Percentiles rank a stretch among this genome's conserved stretches.
Conservation (phyloP, 2,888 invertebrate genomes). For the Dolichomitus sp. region DNA sequence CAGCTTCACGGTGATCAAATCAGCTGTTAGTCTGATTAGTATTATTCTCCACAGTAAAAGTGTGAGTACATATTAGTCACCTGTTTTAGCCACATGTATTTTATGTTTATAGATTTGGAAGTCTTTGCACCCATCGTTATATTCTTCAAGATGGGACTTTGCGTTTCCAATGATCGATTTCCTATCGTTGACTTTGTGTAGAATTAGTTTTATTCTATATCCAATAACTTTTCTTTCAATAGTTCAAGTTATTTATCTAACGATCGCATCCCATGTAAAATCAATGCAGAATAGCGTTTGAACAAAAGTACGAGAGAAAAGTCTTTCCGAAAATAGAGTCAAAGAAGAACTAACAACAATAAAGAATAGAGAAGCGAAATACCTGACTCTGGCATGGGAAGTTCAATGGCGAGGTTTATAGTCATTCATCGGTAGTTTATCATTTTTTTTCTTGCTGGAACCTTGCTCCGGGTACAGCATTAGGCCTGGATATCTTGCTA, state of each 20-base stretch:
- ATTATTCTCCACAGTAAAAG: background rate
- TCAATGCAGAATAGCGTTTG: background rate
- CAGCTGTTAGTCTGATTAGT: background rate
- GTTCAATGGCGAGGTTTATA: constrained; percentile 2
- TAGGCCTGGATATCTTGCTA: background rate
- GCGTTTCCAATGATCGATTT: background rate
- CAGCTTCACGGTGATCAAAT: background rate
- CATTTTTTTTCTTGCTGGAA: background rate
- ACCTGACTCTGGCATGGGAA: background rate
- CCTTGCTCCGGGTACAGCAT: too few relatives aligned
- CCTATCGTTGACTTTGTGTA: background rate
- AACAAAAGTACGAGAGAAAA: background rate
- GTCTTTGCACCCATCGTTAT: background rate
- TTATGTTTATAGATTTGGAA: background rate
- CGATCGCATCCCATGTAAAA: background rate
- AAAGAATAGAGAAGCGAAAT: background rate
- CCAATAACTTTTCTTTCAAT: too few relatives aligned
- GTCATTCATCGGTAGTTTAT: background rate
- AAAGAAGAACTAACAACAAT: background rate
- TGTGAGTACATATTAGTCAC: background rate
- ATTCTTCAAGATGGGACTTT: background rate
- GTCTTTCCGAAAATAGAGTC: background rate
- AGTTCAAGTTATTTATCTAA: background rate
- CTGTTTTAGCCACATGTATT: background rate
- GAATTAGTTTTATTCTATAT: background rate